These are phyloP conservation scores for Ormia ochracea DNA, from an alignment of 2,888 invertebrate species.

Conservation along the genomic window DNA sequence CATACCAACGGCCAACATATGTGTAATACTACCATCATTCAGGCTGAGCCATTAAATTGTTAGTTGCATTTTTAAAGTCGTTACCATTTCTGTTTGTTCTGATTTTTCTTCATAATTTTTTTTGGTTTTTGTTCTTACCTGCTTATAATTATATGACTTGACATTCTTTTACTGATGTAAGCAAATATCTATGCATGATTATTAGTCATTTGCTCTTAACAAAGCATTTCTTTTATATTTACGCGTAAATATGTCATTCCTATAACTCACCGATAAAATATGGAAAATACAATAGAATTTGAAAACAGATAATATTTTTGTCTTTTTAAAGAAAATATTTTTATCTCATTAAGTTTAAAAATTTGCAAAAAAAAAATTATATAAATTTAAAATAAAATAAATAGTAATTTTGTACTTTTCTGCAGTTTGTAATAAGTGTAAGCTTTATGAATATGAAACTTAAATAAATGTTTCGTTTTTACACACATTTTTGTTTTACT, in stretches of 20 bases:
- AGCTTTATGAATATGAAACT: too few species aligned
- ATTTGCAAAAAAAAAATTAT: slow-evolving; percentile 4
- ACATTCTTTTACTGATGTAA: slow-evolving; percentile 23
- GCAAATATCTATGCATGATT: slow-evolving; percentile 39
- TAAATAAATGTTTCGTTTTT: too few species aligned
- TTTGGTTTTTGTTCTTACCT: slow-evolving; percentile 6
- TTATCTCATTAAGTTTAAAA: slow-evolving; percentile 6
- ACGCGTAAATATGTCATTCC: slow-evolving; percentile 35
- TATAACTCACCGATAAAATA: slow-evolving; percentile 11
- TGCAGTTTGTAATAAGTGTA: too few species aligned
- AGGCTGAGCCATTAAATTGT: neutral
- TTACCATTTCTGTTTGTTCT: slow-evolving; percentile 31
- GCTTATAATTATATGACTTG: slow-evolving; percentile 20
- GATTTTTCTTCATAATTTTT: neutral
- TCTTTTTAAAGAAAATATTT: neutral
- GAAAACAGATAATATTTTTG: neutral
- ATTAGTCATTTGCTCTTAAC: slow-evolving; percentile 33
- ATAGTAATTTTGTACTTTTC: too few species aligned
- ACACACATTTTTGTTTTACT: too few species aligned
- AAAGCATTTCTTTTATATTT: slow-evolving; percentile 24
- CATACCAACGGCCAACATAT: neutral
- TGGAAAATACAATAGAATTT: too few species aligned
- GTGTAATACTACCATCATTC: neutral
- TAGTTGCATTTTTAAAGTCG: slow-evolving; percentile 5
- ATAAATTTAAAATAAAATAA: too few species aligned